Evolutionary conservation across 2,113 vertebrate species (phyloP), one percentile per base, ranked within the genome.

Genomic region (Mellivora capensis): DNA sequence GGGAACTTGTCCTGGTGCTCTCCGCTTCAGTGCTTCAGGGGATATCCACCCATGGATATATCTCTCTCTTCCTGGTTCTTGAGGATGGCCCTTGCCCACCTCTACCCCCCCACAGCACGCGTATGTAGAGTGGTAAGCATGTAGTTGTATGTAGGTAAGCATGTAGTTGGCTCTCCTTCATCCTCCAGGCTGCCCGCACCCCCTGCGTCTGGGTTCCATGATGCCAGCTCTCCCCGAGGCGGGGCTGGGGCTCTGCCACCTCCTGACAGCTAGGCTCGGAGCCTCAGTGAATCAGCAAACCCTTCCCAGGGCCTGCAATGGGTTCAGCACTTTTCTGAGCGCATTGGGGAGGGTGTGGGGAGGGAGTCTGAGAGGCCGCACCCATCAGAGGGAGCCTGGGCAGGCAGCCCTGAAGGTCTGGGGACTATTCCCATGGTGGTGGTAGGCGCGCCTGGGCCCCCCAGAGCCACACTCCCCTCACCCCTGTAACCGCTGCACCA

Each of bases 251-350:
- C 86, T 62, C 52, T 62, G 61, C 34, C 59, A 20, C 64, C 82
- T 80, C 31, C 64, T 23, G 59, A 47, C 81, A 47, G 72, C 84
- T 37, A 49, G 81, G 69, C 42, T 37, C 15, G 23, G 29, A 23
- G 2, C 88, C 85, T 96, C 15, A 14, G 29, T 88, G 93, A 97
- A 72, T 96, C 89, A 96, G 86, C 89, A 90, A 64, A 83, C 18
- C 49, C 47, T 64, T 67, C 44, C 59, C 87, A 31, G 85, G 87
- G 62, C 23, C 18, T 23, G 34, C 37, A 64, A 34, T 29, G 64
- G 49, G n/a, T 77, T 96, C 96, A 91, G 82, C 77, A 82, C 71
- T 97, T 93, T 87, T 37, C 71, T 9, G 59, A 92, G 79, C 0
- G 0, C 83, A 54, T 42, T 52, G 72, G 29, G 23, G 27, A 67